phyloP scores from a whole-genome alignment of 23 tunicate genomes.

The Phallusia fumigata region DNA sequence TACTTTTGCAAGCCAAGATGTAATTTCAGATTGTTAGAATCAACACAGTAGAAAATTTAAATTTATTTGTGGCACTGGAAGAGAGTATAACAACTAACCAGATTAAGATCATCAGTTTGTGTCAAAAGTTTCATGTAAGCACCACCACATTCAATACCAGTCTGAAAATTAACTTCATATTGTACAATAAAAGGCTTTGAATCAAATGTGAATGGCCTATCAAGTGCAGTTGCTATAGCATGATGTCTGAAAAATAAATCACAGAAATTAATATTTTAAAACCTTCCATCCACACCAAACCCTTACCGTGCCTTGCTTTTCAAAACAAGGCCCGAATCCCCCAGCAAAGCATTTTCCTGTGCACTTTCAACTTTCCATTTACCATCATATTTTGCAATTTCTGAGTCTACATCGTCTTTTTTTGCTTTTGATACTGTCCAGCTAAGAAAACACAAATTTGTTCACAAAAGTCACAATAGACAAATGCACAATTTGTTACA shows the following conservation, averaged over 20 bases:
- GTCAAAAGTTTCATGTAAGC: conserved; percentile 80
- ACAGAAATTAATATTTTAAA: too few relatives aligned
- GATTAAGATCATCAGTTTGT: conserved; percentile 48
- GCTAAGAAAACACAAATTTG: conserved; percentile 32
- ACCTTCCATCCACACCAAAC: too few relatives aligned
- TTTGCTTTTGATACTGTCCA: conserved; percentile 76
- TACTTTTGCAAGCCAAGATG: too few relatives aligned
- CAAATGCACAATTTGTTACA: background rate
- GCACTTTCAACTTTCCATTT: conserved; percentile 59
- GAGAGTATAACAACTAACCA: conserved; percentile 34
- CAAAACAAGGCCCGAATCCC: conserved; percentile 69
- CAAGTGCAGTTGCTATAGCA: conserved; percentile 65
- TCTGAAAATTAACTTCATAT: conserved; percentile 93
- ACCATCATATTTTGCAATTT: conserved; percentile 80
- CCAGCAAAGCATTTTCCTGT: conserved; percentile 45
- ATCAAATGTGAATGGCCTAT: conserved; percentile 76
- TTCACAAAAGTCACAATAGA: background rate
- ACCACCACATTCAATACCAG: conserved; percentile 97
- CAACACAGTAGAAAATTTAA: too few relatives aligned
- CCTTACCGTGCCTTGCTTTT: conserved; percentile 89
- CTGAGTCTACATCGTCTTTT: conserved; percentile 89
- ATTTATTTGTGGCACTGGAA: too few relatives aligned
- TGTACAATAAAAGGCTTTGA: conserved; percentile 81
- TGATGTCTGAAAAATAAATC: conserved; percentile 51
- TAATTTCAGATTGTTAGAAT: too few relatives aligned